Conservation (phyloP, 2,888 invertebrate genomes). For the Oligia strigilis region DNA sequence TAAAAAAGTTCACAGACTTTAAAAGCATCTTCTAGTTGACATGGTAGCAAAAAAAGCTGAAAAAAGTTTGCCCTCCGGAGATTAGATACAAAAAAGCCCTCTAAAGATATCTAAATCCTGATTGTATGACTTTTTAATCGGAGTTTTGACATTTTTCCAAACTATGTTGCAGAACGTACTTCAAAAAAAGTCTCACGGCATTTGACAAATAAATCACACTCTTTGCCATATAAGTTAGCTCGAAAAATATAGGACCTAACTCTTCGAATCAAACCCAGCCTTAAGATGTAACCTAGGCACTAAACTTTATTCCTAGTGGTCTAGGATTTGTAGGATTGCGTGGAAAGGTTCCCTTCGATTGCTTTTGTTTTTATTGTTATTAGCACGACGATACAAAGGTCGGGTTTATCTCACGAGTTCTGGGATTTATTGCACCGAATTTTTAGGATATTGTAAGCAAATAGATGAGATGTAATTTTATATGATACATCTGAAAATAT, state of each 20-base stretch:
- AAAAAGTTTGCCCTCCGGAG: not conserved
- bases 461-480: constrained; percentile 27
- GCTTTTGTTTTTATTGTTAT: constrained; percentile 66
- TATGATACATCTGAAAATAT: not conserved
- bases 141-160: not conserved
- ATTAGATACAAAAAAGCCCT: not conserved
- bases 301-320: constrained; percentile 48
- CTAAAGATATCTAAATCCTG: not conserved
- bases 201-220: not conserved
- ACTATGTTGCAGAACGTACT: not conserved
- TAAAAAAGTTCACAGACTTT: not conserved
- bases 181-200: not conserved
- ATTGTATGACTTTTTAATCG: not conserved
- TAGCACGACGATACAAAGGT: constrained; percentile 45
- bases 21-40: not conserved
- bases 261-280: constrained; percentile 8
- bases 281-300: constrained; percentile 11
- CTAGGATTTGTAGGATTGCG: constrained; percentile 31
- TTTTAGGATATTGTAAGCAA: constrained; percentile 35
- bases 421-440: constrained; percentile 26
- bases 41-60: not conserved
- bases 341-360: constrained; percentile 56
- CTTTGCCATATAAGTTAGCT: not conserved
- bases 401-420: constrained; percentile 36
- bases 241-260: constrained; percentile 1